Evolutionary conservation across 2,797 vertebrate genomes (phyloP).

Genomic region (Anolis apletophallus): DNA sequence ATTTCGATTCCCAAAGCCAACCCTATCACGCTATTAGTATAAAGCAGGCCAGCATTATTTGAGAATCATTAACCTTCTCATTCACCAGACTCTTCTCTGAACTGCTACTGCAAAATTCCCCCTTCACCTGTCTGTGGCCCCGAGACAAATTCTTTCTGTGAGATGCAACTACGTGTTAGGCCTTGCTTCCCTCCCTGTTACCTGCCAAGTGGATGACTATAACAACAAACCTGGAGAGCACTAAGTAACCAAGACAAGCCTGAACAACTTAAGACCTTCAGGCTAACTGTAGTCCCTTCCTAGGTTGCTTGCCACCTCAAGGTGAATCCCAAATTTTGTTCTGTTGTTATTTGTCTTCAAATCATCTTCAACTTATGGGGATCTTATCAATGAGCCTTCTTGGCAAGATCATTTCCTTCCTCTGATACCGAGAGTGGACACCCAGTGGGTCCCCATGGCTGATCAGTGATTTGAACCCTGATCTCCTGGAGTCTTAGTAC

Average conservation of each 20-base stretch:
- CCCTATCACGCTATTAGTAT: neutral
- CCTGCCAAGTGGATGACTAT: neutral
- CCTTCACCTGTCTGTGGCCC: neutral
- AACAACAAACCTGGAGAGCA: neutral
- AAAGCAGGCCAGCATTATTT: neutral
- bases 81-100: neutral
- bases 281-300: neutral
- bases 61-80: constrained; percentile 12
- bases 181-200: neutral
- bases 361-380: too few relatives aligned
- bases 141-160: neutral
- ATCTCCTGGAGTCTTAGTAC: too few relatives aligned
- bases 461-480: too few relatives aligned
- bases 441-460: too few relatives aligned
- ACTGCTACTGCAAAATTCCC: neutral
- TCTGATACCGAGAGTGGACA: too few relatives aligned
- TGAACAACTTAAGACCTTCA: neutral
- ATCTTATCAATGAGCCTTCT: too few relatives aligned
- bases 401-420: too few relatives aligned
- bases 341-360: too few relatives aligned
- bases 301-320: neutral
- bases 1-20: neutral
- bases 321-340: neutral
- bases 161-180: neutral
- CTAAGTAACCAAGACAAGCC: neutral